Base-by-base conservation (phyloP, 92 coral and sea anemone species). In the Paragorgia papillata region DNA sequence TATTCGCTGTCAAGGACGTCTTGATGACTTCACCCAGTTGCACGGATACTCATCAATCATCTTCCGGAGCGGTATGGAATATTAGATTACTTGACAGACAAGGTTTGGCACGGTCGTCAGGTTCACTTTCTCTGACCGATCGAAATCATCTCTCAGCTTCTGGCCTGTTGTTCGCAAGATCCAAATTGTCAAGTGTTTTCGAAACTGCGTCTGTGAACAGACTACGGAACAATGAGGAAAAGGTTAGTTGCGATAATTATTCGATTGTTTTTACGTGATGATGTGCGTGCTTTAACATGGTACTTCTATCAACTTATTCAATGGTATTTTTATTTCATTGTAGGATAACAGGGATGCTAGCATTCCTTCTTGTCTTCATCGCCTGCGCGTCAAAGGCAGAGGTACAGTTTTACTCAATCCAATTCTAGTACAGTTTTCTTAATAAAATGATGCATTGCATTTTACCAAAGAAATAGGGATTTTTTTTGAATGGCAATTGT, bases 21-120 rank as follows among this genome's bases (percentile, higher is more conserved):
- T 34, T 71, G 78, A 53, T 53, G 63, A 25, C 51, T 55, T 71
- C 32, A 31, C 59, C 75, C 75, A 37, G 59, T 20, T 8, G 75
- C 55, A 68, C 3, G 59, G 60, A 27, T 68, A 68, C 62, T 57
- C 50, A 55, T 71, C 78, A 71, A 71, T 71, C 78, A 71, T 71
- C 60, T 51, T 50, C 8, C 46, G 21, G 28, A 44, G 63, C 63
- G 64, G 49, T 55, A 51, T 71, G 78, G 50, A 54, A 71, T 71
- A 71, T 71, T 71, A 71, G 24, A 58, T 71, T 71, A 71, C 78
- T 71, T 71, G 64, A 71, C 53, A 71, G 78, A 55, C 63, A 54
- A 71, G 78, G 62, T 30, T 71, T 44, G 62, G 78, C 63, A 71
- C 78, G 49, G 51, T 71, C 78, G 29, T 53, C 78, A 54, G 78